phyloP scores from a whole-genome alignment of 2,888 invertebrate species.

The Andrena minutula region DNA sequence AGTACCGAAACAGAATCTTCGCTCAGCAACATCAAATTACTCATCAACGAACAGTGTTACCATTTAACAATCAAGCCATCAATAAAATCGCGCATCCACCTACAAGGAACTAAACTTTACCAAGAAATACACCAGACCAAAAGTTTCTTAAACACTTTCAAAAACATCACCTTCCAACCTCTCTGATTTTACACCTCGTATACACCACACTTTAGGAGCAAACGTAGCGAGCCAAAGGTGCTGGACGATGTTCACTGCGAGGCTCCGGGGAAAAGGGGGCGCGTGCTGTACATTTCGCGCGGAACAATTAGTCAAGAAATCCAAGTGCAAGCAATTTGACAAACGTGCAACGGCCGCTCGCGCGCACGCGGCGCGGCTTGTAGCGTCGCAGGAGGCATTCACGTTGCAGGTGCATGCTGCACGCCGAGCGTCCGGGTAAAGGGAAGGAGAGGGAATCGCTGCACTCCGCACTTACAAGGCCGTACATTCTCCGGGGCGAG shows the following conservation, averaged over 20 bases:
- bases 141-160: too few relatives aligned
- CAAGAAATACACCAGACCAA: too few relatives aligned
- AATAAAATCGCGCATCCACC: too few relatives aligned
- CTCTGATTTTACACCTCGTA: background rate
- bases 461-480: background rate
- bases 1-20: too few relatives aligned
- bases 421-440: background rate
- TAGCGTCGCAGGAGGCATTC: background rate
- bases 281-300: slow-evolving; percentile 4
- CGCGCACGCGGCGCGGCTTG: background rate
- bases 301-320: slow-evolving; percentile 25
- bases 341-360: background rate
- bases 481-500: background rate
- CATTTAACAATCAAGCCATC: too few relatives aligned
- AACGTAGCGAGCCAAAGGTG: too few relatives aligned
- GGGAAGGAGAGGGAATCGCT: background rate
- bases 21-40: too few relatives aligned
- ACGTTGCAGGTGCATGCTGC: background rate
- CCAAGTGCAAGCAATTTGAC: slow-evolving; percentile 28
- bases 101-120: too few relatives aligned
- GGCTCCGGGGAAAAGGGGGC: too few relatives aligned
- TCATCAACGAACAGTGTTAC: too few relatives aligned
- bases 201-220: too few relatives aligned
- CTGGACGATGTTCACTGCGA: background rate
- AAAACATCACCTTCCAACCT: background rate